phyloP scores from a whole-genome alignment of 2,113 vertebrate genomes.

The Oenanthe melanoleuca region DNA sequence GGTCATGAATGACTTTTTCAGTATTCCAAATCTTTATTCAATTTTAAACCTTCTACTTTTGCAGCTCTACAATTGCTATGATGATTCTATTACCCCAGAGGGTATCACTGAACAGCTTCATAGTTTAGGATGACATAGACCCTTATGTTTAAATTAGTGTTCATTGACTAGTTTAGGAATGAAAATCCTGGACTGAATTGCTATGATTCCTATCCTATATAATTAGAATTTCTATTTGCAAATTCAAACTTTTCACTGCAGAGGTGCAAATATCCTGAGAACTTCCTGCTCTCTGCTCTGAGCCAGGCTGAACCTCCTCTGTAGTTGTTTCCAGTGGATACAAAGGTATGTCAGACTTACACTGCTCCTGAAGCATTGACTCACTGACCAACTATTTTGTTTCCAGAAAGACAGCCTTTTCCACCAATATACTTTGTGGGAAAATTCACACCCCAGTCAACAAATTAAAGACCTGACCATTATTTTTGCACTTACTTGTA shows the following conservation, averaged over 20 bases:
- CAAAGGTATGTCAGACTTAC: not conserved
- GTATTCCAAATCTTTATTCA: not conserved
- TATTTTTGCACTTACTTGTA: not conserved
- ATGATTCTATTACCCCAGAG: not conserved
- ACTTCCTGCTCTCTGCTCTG: not conserved
- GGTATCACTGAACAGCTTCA: not conserved
- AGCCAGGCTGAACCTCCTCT: not conserved
- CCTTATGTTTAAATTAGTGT: not conserved
- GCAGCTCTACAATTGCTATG: not conserved
- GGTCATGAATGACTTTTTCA: not conserved
- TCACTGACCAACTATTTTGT: not conserved
- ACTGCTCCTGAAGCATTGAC: not conserved
- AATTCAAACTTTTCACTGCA: not conserved
- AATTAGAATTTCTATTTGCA: not conserved
- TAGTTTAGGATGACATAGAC: not conserved
- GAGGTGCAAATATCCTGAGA: not conserved
- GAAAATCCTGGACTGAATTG: not conserved
- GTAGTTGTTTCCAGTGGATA: not conserved
- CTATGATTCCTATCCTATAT: not conserved
- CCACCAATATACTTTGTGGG: not conserved
- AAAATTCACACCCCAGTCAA: not conserved
- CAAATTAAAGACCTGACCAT: not conserved
- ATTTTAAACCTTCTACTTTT: not conserved
- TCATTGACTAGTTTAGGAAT: not conserved
- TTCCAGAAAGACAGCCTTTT: not conserved